Percentiles rank a stretch among this genome's conserved stretches.
Conservation (phyloP, 2,888 invertebrate genomes). For the Pseudococcus longispinus region DNA sequence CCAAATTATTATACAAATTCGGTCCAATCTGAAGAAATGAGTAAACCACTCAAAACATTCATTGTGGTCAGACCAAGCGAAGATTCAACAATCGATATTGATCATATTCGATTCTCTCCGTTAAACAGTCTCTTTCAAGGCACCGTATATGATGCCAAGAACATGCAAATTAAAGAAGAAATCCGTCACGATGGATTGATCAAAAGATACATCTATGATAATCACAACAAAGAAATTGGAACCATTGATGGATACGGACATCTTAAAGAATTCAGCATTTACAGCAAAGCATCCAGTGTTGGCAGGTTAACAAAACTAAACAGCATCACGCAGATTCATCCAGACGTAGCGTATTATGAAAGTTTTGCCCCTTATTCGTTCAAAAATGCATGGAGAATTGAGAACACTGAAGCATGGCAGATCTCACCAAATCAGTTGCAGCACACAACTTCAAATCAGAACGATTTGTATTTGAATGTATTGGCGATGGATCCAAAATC, state of each 20-base stretch:
- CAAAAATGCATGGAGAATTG: background rate
- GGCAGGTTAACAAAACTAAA: background rate
- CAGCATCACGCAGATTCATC: background rate
- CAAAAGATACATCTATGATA: background rate
- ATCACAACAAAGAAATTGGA: background rate
- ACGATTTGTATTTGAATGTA: background rate
- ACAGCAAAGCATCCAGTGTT: background rate
- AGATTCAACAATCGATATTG: background rate
- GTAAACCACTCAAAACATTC: background rate
- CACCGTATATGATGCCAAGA: background rate
- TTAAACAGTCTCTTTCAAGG: background rate
- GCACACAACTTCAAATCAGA: background rate
- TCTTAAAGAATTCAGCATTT: background rate
- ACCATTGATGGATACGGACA: background rate
- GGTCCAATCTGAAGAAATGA: background rate
- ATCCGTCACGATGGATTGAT: background rate
- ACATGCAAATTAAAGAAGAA: background rate
- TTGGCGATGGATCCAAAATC: background rate
- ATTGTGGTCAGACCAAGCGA: background rate
- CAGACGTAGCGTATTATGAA: background rate
- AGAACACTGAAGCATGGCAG: background rate
- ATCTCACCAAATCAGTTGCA: background rate
- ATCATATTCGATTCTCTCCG: background rate
- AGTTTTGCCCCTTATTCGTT: background rate
- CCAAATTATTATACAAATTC: background rate